Percentiles rank a stretch among this genome's conserved stretches.
phyloP scores from a whole-genome alignment of 2,113 vertebrate species.

The Pteropus alecto region DNA sequence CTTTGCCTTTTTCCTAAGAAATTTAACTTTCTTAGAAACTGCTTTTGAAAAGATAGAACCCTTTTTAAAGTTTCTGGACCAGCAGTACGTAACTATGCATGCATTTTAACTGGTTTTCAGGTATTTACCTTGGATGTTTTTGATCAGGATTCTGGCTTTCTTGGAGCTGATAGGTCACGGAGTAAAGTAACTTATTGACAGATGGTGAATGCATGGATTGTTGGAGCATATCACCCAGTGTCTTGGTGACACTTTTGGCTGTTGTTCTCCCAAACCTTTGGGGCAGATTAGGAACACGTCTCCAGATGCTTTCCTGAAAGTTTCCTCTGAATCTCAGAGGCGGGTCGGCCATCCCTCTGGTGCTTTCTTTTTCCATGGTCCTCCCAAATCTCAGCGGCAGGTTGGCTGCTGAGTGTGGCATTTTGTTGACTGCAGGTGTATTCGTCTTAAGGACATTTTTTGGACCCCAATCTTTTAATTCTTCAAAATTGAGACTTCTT shows the following conservation, averaged over 20 bases:
- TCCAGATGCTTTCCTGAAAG: conserved; percentile 46
- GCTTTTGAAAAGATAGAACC: not conserved
- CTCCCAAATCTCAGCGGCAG: conserved; percentile 84
- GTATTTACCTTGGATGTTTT: conserved; percentile 64
- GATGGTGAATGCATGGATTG: conserved; percentile 70
- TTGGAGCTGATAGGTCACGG: conserved; percentile 30
- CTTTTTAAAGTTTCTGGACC: not conserved
- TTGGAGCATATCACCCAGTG: conserved; percentile 75
- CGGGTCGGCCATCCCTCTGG: conserved; percentile 73
- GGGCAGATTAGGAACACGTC: conserved; percentile 60
- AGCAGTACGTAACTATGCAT: not conserved
- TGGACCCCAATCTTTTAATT: conserved; percentile 78
- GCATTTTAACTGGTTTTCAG: not conserved
- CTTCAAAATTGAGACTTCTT: conserved; percentile 81
- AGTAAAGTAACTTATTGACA: not conserved
- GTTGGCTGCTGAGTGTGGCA: conserved; percentile 73
- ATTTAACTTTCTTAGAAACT: not conserved
- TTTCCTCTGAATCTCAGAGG: conserved; percentile 84
- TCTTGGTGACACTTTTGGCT: conserved; percentile 55
- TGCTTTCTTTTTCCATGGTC: conserved; percentile 69
- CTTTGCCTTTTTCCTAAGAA: not conserved
- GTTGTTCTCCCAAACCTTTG: conserved; percentile 76
- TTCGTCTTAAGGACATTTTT: conserved; percentile 78
- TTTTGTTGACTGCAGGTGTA: conserved; percentile 70
- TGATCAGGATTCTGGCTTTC: conserved; percentile 60